phyloP scores from a whole-genome alignment of 2,113 vertebrate species.

The Eretmodus cyanostictus region DNA sequence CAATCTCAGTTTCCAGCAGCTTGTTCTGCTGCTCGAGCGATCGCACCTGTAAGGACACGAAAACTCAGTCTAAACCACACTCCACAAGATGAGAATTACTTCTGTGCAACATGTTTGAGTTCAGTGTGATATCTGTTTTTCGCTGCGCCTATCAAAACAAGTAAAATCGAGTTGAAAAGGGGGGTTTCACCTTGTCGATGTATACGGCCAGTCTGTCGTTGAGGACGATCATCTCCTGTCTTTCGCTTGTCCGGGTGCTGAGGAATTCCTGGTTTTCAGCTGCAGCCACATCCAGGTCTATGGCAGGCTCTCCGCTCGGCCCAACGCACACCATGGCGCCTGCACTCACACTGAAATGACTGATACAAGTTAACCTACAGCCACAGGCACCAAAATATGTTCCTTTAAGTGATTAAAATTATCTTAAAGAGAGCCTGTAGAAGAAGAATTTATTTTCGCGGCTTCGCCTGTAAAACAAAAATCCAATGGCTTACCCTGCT shows the following conservation, averaged over 20 bases:
- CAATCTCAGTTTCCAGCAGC: conserved; percentile 57
- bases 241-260: conserved; percentile 56
- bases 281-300: conserved; percentile 62
- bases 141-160: background rate
- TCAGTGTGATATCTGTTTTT: background rate
- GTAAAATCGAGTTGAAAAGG: background rate
- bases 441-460: background rate
- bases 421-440: background rate
- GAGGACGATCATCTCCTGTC: conserved; percentile 62
- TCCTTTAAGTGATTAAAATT: background rate
- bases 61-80: background rate
- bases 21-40: conserved; percentile 65
- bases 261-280: conserved; percentile 69
- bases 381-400: background rate
- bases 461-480: background rate
- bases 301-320: conserved; percentile 28
- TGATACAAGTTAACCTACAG: background rate
- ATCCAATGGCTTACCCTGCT: conserved; percentile 52
- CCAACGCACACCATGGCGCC: conserved; percentile 53
- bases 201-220: conserved; percentile 72
- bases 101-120: background rate
- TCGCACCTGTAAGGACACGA: conserved; percentile 56
- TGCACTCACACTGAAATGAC: conserved; percentile 42
- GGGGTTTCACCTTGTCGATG: conserved; percentile 55
- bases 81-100: background rate